Base-by-base conservation (phyloP, 2,888 invertebrate genomes). In the Magallana nippona region DNA sequence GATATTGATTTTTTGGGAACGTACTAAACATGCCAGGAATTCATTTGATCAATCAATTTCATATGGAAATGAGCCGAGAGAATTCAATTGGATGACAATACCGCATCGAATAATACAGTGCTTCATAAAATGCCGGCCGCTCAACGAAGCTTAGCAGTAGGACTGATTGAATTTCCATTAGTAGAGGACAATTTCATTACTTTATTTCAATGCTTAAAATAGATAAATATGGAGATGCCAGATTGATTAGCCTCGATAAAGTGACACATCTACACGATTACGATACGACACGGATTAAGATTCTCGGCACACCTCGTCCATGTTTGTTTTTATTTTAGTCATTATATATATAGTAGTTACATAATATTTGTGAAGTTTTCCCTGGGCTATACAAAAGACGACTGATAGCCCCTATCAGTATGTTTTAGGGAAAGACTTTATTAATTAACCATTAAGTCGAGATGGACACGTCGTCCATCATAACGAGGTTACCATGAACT, bases 161-260 rank as follows among this genome's bases (percentile, higher is more conserved):
- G 32, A 71, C 27, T 71, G 71, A 71, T 71, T 71, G 71, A 71
- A 71, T 71, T 71, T 71, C 71, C 71, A 71, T 71, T 32, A 27
- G 15, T 27, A 27, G 27, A 22, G 71, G 27, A 71, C 71, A 71
- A 27, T 71, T 71, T 71, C 71, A 71, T 71, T 71, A 71, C 8
- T 71, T 71, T 27, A 27, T 27, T 71, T 27, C 27, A 71, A 27
- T 71, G 27, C 71, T 44, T 71, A 71, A 71, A 27, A 22, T 15
- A 71, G 71, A 71, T 71, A 27, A 71, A 71, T 44, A 71, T 22
- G 22, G 32, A 22, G 27, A 71, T 71, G 71, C 27, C 71, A 27
- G 27, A 62, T 27, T 22, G 60, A 60, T 60, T n/a, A 32, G 71
- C 13, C 27, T 11, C 15, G 27, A 22, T 71, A 22, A 27, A 27